Conservation (phyloP, 2,113 vertebrate species). For the cat (Felis catus) region DNA sequence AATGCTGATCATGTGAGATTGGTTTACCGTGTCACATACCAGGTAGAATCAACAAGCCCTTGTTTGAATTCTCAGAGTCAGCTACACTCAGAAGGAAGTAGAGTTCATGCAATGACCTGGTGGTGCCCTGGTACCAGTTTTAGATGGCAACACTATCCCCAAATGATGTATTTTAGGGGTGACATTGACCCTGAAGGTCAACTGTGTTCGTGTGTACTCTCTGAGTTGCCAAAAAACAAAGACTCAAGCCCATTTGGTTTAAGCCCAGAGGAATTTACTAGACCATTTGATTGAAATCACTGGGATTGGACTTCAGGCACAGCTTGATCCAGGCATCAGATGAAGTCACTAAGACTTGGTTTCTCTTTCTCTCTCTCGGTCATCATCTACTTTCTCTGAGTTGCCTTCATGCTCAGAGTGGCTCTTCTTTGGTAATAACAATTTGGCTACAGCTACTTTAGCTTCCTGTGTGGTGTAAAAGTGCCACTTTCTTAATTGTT, state of each 20-base stretch:
- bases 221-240: not conserved
- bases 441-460: not conserved
- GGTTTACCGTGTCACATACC: conserved; percentile 69
- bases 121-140: not conserved
- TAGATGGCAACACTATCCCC: not conserved
- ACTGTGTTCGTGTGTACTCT: not conserved
- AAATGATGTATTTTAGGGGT: not conserved
- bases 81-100: not conserved
- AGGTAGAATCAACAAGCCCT: conserved; percentile 36
- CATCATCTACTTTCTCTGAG: not conserved
- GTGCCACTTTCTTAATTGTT: not conserved
- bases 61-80: conserved; percentile 26
- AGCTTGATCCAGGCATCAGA: conserved; percentile 37
- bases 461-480: not conserved
- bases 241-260: not conserved
- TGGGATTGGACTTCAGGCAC: not conserved
- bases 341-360: not conserved
- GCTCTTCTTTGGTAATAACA: not conserved
- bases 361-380: not conserved
- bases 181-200: not conserved
- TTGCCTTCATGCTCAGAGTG: not conserved
- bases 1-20: conserved; percentile 72
- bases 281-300: not conserved
- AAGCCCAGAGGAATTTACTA: not conserved
- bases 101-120: not conserved